Conservation (phyloP, 2,888 invertebrate species). For the Callimorpha dominula region DNA sequence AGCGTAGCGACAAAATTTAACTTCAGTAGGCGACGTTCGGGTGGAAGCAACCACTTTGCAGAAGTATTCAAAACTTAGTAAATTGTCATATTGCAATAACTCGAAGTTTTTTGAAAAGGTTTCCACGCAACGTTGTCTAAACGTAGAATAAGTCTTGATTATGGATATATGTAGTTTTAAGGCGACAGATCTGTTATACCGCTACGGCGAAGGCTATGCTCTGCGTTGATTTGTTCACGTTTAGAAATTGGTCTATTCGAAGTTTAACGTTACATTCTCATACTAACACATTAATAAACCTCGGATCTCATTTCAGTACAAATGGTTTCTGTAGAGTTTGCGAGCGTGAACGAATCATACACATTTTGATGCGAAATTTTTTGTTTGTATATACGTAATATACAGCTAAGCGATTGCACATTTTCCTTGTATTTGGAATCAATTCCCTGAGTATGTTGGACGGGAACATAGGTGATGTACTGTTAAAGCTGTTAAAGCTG, state of each 20-base stretch:
- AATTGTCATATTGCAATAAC: constrained; percentile 26
- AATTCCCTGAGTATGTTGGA: constrained; percentile 40
- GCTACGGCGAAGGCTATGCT: constrained; percentile 79
- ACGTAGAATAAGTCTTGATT: constrained; percentile 70
- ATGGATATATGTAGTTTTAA: constrained; percentile 79
- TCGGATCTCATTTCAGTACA: not conserved
- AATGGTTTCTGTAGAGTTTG: not conserved
- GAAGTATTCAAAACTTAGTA: constrained; percentile 17
- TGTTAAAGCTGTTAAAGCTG: constrained; percentile 24
- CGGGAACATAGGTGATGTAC: constrained; percentile 40
- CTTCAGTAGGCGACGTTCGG: constrained; percentile 58
- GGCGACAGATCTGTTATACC: constrained; percentile 80
- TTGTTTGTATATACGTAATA: constrained; percentile 49
- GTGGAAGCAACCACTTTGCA: constrained; percentile 34
- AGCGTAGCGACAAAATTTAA: constrained; percentile 75
- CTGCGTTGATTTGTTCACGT: constrained; percentile 70
- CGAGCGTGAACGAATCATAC: constrained; percentile 49
- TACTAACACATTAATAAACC: not conserved
- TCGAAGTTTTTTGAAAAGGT: constrained; percentile 33
- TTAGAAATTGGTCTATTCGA: constrained; percentile 25
- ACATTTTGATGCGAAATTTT: constrained; percentile 56
- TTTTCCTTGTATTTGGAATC: constrained; percentile 46
- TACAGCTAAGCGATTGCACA: constrained; percentile 60
- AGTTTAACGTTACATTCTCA: not conserved
- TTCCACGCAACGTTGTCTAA: constrained; percentile 48